Evolutionary conservation across 2,113 vertebrate genomes (phyloP).

Genomic region (Anseranas semipalmata): DNA sequence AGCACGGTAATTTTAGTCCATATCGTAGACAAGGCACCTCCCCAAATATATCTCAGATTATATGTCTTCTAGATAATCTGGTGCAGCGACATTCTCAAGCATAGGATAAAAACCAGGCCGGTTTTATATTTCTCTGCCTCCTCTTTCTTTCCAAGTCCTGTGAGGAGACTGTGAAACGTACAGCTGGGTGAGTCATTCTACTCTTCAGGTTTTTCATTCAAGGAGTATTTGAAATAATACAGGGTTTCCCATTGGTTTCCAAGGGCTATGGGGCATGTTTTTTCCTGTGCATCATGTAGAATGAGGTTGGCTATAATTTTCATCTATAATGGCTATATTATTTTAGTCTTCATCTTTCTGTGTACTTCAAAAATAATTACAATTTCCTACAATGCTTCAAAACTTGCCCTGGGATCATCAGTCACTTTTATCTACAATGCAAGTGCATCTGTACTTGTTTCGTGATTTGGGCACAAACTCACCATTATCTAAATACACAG

Average conservation of each 20-base stretch:
- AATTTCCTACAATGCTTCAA: neutral
- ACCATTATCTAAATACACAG: neutral
- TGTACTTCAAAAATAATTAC: neutral
- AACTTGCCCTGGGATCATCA: neutral
- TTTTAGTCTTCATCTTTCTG: neutral
- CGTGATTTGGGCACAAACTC: neutral
- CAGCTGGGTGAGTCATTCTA: neutral
- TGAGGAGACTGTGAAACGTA: neutral
- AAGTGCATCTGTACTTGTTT: neutral
- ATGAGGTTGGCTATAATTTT: neutral
- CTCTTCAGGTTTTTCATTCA: neutral
- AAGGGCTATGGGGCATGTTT: neutral
- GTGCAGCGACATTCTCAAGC: neutral
- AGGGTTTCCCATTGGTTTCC: neutral
- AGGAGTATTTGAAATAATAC: neutral
- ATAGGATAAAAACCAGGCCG: neutral
- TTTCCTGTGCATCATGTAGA: neutral
- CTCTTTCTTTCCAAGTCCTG: neutral
- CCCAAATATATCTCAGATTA: neutral
- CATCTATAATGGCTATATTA: neutral
- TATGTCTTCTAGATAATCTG: neutral
- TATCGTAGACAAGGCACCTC: neutral
- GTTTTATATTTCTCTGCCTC: neutral
- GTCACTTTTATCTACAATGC: neutral
- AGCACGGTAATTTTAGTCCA: neutral